Evolutionary conservation across 2,797 vertebrate genomes (phyloP), one percentile per base, ranked within the genome.

Genomic region (Falco novaeseelandiae): DNA sequence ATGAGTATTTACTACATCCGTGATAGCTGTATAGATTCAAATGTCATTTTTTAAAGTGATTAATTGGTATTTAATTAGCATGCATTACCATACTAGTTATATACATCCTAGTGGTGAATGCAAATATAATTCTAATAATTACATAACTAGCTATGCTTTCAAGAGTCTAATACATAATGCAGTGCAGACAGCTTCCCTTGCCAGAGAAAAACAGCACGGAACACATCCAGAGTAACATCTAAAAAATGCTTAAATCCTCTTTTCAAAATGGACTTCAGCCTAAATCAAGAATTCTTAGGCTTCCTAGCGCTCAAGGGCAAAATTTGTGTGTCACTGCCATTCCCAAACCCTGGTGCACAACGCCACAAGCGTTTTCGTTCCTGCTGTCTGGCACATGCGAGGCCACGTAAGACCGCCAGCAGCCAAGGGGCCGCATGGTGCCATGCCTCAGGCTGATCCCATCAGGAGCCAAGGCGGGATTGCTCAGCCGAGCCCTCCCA

Each of bases 81-180:
- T 76, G 71, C 58, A 90, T 95, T 95, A 67, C 54, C 84, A 54
- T 91, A 40, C 26, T 36, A 76, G 73, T 67, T 91, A 46, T 61
- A 57, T 52, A 87, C 70, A 80, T 83, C 48, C 66, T 84, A 77
- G 58, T 32, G 84, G 69, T 38, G 78, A 93, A 95, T 94, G 89
- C 86, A 92, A 92, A 95, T 94, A 89, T 80, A 48, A 95, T 94
- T 95, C 90, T 95, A 96, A 95, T 92, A 92, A 96, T 94, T 92
- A 85, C 52, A 72, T 52, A 70, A 96, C 74, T 79, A 62, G 38
- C 52, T 89, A 30, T 83, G 87, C 44, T 95, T 93, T 95, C 67
- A 87, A 89, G 34, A 90, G 63, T 78, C 44, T 83, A 55, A 88
- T 80, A 32, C 78, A 87, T 77, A 87, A 92, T 91, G 83, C 86